phyloP scores from a whole-genome alignment of 2,797 vertebrate species.

The Malacoraja senta region DNA sequence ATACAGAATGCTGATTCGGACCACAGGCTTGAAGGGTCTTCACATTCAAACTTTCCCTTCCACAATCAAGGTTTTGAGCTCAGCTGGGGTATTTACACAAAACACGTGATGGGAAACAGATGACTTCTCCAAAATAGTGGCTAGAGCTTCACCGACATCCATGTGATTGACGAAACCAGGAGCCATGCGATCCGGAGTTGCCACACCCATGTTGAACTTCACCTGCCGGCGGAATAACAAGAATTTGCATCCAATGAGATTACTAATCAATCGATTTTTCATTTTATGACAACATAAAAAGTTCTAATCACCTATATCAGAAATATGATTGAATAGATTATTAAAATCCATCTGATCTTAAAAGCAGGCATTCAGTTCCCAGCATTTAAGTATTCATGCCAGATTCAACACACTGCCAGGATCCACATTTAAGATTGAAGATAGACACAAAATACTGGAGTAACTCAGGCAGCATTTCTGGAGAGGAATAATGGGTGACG shows the following conservation, averaged over 20 bases:
- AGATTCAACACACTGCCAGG: too few relatives aligned
- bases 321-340: background rate
- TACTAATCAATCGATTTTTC: background rate
- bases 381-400: background rate
- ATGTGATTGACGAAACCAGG: conserved; percentile 63
- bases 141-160: conserved; percentile 61
- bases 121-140: conserved; percentile 54
- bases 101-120: conserved; percentile 57
- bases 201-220: conserved; percentile 70
- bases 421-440: background rate
- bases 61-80: conserved; percentile 60
- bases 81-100: conserved; percentile 58
- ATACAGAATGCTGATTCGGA: background rate
- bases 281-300: background rate
- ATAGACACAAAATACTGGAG: too few relatives aligned
- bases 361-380: background rate
- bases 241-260: background rate
- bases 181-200: conserved; percentile 55
- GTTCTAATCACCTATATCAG: background rate
- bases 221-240: conserved; percentile 52
- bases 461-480: too few relatives aligned
- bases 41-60: conserved; percentile 49
- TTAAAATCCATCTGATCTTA: background rate
- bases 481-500: too few relatives aligned
- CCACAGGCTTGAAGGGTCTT: background rate